These are phyloP conservation scores for Laticauda colubrina DNA, from an alignment of 2,113 vertebrate species.

Conservation along the genomic window DNA sequence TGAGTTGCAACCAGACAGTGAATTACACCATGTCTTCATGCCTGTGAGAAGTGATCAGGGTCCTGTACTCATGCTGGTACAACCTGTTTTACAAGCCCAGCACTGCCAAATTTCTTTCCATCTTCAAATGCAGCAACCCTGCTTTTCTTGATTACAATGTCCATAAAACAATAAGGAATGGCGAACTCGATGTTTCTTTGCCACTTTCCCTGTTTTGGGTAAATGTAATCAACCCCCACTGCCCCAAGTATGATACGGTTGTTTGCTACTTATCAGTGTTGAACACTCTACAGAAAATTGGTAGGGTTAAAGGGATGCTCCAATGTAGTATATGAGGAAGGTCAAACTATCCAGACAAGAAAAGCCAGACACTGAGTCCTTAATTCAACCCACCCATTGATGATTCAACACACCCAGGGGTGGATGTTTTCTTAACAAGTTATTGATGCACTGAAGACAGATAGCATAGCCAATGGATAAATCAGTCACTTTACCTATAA, in stretches of 20 bases:
- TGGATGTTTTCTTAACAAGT: background rate
- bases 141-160: background rate
- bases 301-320: background rate
- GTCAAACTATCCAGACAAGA: background rate
- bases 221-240: background rate
- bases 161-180: background rate
- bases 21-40: background rate
- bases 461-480: background rate
- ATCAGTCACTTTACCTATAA: background rate
- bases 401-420: background rate
- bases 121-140: background rate
- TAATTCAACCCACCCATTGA: background rate
- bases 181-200: background rate
- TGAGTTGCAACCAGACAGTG: background rate
- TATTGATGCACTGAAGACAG: background rate
- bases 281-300: background rate
- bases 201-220: background rate
- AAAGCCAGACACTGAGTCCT: background rate
- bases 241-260: background rate
- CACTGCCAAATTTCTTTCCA: background rate
- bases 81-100: background rate
- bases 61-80: background rate
- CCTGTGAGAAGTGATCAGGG: background rate
- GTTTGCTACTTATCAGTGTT: background rate
- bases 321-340: background rate